Percentiles rank a stretch among this genome's conserved stretches.
phyloP scores from a whole-genome alignment of 2,888 invertebrate species.

The Ganaspis brasiliensis region DNA sequence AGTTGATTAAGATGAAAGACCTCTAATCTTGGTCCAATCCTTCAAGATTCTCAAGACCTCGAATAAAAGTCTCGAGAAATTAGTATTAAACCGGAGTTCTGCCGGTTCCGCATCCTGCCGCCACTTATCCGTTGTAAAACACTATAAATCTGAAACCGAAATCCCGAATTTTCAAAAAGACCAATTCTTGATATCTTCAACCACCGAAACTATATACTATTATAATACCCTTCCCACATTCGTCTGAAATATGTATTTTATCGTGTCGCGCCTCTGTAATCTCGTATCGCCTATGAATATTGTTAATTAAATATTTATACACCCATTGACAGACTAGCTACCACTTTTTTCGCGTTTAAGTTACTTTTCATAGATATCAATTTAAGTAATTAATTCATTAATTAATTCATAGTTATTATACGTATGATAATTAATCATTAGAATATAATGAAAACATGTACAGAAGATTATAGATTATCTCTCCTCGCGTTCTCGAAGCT shows the following conservation, averaged over 20 bases:
- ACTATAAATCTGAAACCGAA: constrained; percentile 25
- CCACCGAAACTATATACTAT: constrained; percentile 53
- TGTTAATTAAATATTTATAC: constrained; percentile 79
- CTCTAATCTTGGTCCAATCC: constrained; percentile 35
- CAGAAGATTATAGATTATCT: constrained; percentile 79
- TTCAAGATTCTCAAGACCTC: constrained; percentile 24
- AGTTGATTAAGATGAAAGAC: constrained; percentile 38
- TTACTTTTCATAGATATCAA: constrained; percentile 77
- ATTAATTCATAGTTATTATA: constrained; percentile 79
- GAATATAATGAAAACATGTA: constrained; percentile 79
- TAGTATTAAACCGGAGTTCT: not conserved
- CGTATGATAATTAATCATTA: constrained; percentile 79
- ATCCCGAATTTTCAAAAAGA: constrained; percentile 6
- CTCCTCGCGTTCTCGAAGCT: constrained; percentile 54
- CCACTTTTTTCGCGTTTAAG: constrained; percentile 77
- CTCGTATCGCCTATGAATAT: constrained; percentile 66
- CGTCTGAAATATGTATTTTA: constrained; percentile 50
- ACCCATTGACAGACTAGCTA: constrained; percentile 80
- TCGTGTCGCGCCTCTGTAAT: constrained; percentile 53
- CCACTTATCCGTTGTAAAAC: not conserved
- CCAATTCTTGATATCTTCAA: constrained; percentile 40
- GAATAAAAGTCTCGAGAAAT: constrained; percentile 17
- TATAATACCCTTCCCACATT: constrained; percentile 45
- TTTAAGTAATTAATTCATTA: constrained; percentile 76
- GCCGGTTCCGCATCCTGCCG: constrained; percentile 43